Percentiles rank a stretch among this genome's conserved stretches.
Evolutionary conservation across 2,888 invertebrate species (phyloP).

Genomic region (Esperia sulphurella): DNA sequence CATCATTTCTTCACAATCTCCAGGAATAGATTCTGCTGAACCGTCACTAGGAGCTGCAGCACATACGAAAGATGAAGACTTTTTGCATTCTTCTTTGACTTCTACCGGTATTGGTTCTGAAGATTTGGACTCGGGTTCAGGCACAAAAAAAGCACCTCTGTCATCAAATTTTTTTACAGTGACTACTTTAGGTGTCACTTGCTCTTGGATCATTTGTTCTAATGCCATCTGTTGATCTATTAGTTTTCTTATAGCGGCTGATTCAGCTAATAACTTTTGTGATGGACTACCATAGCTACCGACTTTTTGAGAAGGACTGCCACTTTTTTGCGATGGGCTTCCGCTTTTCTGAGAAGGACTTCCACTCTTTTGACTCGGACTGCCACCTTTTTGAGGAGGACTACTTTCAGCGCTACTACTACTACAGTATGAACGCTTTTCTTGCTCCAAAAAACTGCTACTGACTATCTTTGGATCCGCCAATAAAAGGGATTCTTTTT

Average conservation of each 20-base stretch:
- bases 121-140: slow-evolving; percentile 48
- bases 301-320: slow-evolving; percentile 69
- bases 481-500: slow-evolving; percentile 88
- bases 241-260: slow-evolving; percentile 67
- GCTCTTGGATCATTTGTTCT: slow-evolving; percentile 60
- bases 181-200: slow-evolving; percentile 61
- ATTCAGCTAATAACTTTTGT: slow-evolving; percentile 67
- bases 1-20: slow-evolving; percentile 81
- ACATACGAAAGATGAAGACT: slow-evolving; percentile 63
- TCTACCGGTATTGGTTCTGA: slow-evolving; percentile 35
- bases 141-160: slow-evolving; percentile 69
- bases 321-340: slow-evolving; percentile 69
- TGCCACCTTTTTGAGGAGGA: slow-evolving; percentile 75
- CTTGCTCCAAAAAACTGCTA: slow-evolving; percentile 69
- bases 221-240: slow-evolving; percentile 73
- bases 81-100: slow-evolving; percentile 63
- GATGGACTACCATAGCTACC: slow-evolving; percentile 70
- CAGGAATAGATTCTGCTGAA: slow-evolving; percentile 75
- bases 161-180: slow-evolving; percentile 72
- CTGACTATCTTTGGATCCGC: slow-evolving; percentile 78
- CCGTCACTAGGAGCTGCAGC: slow-evolving; percentile 71
- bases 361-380: slow-evolving; percentile 55
- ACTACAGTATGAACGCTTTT: slow-evolving; percentile 75
- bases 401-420: slow-evolving; percentile 82
- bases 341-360: slow-evolving; percentile 59